Base-by-base conservation (phyloP, 2,113 vertebrate genomes). In the Phoxinus phoxinus region DNA sequence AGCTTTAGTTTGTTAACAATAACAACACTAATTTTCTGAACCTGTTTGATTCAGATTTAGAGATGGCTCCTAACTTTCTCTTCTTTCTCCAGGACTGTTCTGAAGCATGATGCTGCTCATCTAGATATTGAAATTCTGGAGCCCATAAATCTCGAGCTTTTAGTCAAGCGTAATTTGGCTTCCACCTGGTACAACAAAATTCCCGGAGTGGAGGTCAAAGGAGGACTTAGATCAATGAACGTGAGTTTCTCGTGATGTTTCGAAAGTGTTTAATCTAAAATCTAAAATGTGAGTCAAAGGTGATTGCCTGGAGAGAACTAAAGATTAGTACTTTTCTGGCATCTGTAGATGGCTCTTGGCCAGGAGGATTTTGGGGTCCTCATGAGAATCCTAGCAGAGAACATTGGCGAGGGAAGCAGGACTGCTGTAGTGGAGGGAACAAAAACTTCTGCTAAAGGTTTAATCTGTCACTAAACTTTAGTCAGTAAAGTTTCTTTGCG, bases 81-180 rank as follows among this genome's bases (percentile, higher is more conserved):
- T 25, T 76, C 23, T 86, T 19, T 74, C 76, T 59, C n/a, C 87
- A 99, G 97, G 91, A 94, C 94, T 6, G 91, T 91, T 19, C 65
- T 96, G 84, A 94, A 93, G 53, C 87, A 35, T 23, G 91, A 89
- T 27, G 25, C 87, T 3, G 87, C 89, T 0, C 90, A 93, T 89
- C 89, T 92, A 13, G 96, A 98, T 87, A 91, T 97, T 30, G 93
- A 97, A 84, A 96, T 99, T 74, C 95, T 99, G 81, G 92, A 95
- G 84, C 98, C 98, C n/a, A 94, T 98, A 91, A 98, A 98, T 90
- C 85, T 99, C 37, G 95, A 96, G 84, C 91, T 99, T 13, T 92
- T 90, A 11, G 90, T 99, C 89, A 95, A 94, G 87, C 93, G 97
- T 12, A 99, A 99, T 92, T 91, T 99, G 7, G 95, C 97, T 74